phyloP scores from a whole-genome alignment of 2,888 invertebrate species.

The Homarus gammarus region DNA sequence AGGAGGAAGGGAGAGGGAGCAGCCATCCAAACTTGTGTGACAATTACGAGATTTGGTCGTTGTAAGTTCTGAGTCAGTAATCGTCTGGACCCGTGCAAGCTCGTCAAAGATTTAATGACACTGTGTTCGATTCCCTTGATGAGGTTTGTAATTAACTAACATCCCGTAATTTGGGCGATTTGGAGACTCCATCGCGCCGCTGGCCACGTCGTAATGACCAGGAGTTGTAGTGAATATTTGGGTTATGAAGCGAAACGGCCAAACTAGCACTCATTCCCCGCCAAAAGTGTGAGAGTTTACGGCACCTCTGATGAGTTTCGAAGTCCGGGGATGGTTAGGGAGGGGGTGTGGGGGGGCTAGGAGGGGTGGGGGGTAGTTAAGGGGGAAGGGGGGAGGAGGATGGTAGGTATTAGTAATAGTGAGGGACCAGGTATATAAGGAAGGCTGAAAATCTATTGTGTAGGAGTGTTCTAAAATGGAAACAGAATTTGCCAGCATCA shows the following conservation, averaged over 20 bases:
- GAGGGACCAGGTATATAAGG: constrained; percentile 16
- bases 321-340: constrained; percentile 46
- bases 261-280: constrained; percentile 23
- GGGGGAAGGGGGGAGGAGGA: constrained; percentile 20
- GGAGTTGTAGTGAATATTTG: constrained; percentile 43
- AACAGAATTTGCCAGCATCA: constrained; percentile 71
- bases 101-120: constrained; percentile 72
- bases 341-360: no score
- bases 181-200: constrained; percentile 31
- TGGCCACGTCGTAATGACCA: constrained; percentile 22
- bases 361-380: no score
- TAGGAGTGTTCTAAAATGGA: constrained; percentile 59
- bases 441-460: constrained; percentile 36
- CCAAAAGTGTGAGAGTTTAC: constrained; percentile 24
- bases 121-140: constrained; percentile 67
- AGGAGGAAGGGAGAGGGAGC: constrained; percentile 16
- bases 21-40: constrained; percentile 66
- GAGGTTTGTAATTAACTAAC: constrained; percentile 68
- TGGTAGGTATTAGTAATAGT: constrained; percentile 15
- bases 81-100: constrained; percentile 62
- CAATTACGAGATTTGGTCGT: constrained; percentile 67
- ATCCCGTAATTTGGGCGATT: constrained; percentile 58
- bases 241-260: constrained; percentile 23
- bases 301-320: constrained; percentile 23
- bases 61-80: constrained; percentile 68